Base-by-base conservation (phyloP, 1,140 invertebrate genomes). In the Branchinecta lindahli region DNA sequence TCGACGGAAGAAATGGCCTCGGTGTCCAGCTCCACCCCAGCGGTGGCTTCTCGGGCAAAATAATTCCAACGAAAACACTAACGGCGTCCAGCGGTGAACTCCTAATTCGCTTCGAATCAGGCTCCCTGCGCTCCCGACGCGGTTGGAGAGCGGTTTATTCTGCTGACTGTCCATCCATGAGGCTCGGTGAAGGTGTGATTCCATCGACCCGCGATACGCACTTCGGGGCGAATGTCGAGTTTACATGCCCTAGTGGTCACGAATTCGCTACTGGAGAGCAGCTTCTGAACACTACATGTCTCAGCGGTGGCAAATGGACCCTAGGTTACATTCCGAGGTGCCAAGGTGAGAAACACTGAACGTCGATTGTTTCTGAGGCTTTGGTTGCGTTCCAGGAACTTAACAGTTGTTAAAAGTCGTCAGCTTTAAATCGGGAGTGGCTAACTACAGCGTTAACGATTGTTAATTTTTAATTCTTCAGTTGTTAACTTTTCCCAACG, bases 71-170 rank as follows among this genome's bases (percentile, higher is more conserved):
- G 77, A 87, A 94, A 66, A 94, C 91, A 9, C 79, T 96, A 73
- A 95, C 93, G 9, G 92, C 93, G 46, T 91, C 92, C 45, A 93
- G 91, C 75, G 92, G 93, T 20, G 89, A 94, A 79, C 91, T 96
- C 88, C 79, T 92, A 7, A 82, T 96, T 68, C 84, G 90, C 75
- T 96, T 96, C 78, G 83, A 85, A 20, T 90, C 91, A 46, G 93
- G 96, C 81, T 89, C 92, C 45, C 78, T 96, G 67, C 88, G 93
- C 75, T 89, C 86, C 76, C 85, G 84, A 66, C 82, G 82, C 73
- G 89, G 94, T 72, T 96, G 91, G 91, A 87, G 88, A 78, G 91
- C 92, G 33, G 89, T 87, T 15, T 97, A 93, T 80, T 95, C 92
- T 73, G 91, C 93, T 75, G 94, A 96, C 81, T 97, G 94, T 79